Base-by-base conservation (phyloP, 2,888 invertebrate genomes). In the Cacoxenus indagator region DNA sequence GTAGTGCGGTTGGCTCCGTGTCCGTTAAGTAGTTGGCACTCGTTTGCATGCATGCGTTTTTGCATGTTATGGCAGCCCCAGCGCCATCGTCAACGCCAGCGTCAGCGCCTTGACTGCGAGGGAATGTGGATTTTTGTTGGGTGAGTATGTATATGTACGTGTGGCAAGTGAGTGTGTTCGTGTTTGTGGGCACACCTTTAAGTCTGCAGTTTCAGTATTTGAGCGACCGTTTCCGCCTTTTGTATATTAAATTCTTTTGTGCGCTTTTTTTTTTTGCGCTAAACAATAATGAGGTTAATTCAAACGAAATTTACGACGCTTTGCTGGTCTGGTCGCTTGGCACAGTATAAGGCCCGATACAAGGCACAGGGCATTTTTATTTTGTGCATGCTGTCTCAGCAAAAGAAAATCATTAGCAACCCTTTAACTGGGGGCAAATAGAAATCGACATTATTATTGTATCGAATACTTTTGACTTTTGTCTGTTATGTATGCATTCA, bases 31-130 rank as follows among this genome's bases (percentile, higher is more conserved):
- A 4, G 37, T 37, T 2, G 37, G 37, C 37, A 2, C 37, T 37
- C n/a, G n/a, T n/a, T n/a, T n/a, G n/a, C n/a, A n/a, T n/a, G n/a
- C n/a, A n/a, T n/a, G n/a, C n/a, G n/a, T n/a, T n/a, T n/a, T n/a
- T n/a, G n/a, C n/a, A n/a, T n/a, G n/a, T n/a, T n/a, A n/a, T n/a
- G n/a, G n/a, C n/a, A n/a, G n/a, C n/a, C n/a, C n/a, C n/a, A 11
- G 5, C 37, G 37, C 11, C 37, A 11, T 37, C 37, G 37, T 37
- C 37, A 37, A 14, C 1, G 45, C n/a, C 3, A 43, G n/a, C 45
- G 69, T 73, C 67, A 73, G 59, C 67, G 67, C 73, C 73, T 73
- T 73, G 73, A 73, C 73, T 73, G 72, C 73, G 70, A 67, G 27
- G 68, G 65, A 64, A 61, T 73, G 64, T 29, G 61, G n/a, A 37